These are phyloP conservation scores for Percopsis transmontana DNA, from an alignment of 2,113 vertebrate species.

Conservation along the genomic window DNA sequence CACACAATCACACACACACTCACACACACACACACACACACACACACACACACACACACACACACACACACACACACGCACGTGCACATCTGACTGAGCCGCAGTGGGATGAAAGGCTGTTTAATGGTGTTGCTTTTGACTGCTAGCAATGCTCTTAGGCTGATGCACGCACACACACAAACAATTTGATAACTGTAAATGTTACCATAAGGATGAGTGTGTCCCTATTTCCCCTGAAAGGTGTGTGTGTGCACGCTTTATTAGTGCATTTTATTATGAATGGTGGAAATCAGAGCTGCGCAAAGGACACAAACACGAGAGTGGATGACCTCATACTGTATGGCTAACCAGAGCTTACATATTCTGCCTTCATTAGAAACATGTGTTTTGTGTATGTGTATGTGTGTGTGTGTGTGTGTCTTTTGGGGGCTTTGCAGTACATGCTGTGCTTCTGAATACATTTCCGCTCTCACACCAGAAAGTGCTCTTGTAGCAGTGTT, in stretches of 20 bases:
- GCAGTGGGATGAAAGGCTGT: background rate
- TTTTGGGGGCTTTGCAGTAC: conserved; percentile 34
- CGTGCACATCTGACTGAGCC: background rate
- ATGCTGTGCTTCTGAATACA: conserved; percentile 73
- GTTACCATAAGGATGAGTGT: conserved; percentile 35
- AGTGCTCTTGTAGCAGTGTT: conserved; percentile 10
- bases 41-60: background rate
- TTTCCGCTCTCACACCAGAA: conserved; percentile 60
- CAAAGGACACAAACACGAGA: conserved; percentile 3
- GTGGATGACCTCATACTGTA: conserved; percentile 64
- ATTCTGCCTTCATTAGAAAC: conserved; percentile 68
- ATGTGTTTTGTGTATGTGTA: conserved; percentile 58
- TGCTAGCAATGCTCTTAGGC: background rate
- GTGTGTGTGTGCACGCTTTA: conserved; percentile 12
- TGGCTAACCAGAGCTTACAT: conserved; percentile 63
- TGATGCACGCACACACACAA: conserved; percentile 2
- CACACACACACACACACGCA: conserved; percentile 10
- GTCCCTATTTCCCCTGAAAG: background rate
- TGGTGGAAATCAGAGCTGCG: conserved; percentile 48
- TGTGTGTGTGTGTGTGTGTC: conserved; percentile 28
- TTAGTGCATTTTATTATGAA: conserved; percentile 30
- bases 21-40: background rate
- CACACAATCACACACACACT: conserved; percentile 2
- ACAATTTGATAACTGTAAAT: background rate
- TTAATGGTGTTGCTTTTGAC: background rate